Base-by-base conservation (phyloP, 2,113 vertebrate species). In the Python bivittatus region DNA sequence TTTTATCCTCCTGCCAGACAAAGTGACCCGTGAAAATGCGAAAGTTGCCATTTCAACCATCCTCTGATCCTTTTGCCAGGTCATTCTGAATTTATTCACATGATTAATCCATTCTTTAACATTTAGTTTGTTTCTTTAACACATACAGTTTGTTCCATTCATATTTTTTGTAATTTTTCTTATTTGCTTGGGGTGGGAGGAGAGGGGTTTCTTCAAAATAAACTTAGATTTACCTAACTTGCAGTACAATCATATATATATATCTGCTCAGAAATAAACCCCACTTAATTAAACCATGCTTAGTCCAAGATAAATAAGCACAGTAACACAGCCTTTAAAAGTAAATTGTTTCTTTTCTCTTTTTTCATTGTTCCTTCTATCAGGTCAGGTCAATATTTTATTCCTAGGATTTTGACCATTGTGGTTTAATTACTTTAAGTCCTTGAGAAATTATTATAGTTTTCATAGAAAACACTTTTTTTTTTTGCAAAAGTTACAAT, bases 341-440 rank as follows among this genome's bases (percentile, higher is more conserved):
- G 29, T 48, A 15, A 61, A 48, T 27, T 29, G 27, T 6, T 54
- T 84, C 25, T 56, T 86, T 86, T 64, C 84, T 90, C 27, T 91
- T 95, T 60, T 68, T 53, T 53, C 93, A 88, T 90, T 92, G 10
- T 60, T 60, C 57, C 91, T 94, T 94, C 89, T 91, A 10, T 79
- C 7, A 22, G 72, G 72, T 9, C 33, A 38, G 72, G 25, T 13
- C 17, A 54, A 96, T 94, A 92, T 94, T 94, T 94, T 95, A 95
- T 94, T 91, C 86, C 93, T 95, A 94, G 94, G 94, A 92, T 48
- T 92, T 95, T 95, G 95, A 88, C 93, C 92, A 91, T 25, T 87
- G 93, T 94, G 61, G 92, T 94, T 94, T 94, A 96, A 94, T 85
- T 92, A 94, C 72, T 94, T 95, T n/a, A 96, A 95, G 96, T 95